These are phyloP conservation scores for Spea multiplicata DNA, from an alignment of 2,113 vertebrate species.

Conservation along the genomic window DNA sequence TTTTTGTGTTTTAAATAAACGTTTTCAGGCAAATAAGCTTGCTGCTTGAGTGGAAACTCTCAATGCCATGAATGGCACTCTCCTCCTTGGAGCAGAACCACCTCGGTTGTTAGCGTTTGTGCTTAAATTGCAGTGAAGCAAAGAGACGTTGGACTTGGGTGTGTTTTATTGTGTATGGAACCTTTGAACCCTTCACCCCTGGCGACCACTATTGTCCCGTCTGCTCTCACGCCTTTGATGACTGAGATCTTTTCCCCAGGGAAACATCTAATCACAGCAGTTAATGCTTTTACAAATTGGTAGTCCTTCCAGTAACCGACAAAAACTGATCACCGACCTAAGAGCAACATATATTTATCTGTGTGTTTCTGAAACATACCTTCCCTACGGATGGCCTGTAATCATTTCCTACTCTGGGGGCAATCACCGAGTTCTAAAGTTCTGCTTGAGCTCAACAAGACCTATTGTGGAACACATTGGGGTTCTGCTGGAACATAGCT, in stretches of 20 bases:
- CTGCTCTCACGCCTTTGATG: constrained; percentile 1
- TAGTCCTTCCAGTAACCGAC: background rate
- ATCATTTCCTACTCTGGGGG: background rate
- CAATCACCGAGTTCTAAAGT: background rate
- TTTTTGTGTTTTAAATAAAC: no score
- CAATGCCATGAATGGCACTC: background rate
- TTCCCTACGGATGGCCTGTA: background rate
- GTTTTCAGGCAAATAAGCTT: no score
- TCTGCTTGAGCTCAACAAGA: no score
- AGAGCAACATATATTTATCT: constrained; percentile 3
- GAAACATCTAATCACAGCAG: background rate
- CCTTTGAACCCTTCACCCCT: constrained; percentile 16
- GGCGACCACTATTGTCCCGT: background rate
- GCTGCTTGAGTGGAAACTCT: background rate
- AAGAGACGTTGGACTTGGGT: background rate
- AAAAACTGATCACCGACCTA: background rate
- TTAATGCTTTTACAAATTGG: constrained; percentile 8
- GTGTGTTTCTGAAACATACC: background rate
- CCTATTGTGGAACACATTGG: no score
- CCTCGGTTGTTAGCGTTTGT: background rate
- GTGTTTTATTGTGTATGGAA: constrained; percentile 18
- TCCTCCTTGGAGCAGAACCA: background rate
- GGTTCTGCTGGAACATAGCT: no score
- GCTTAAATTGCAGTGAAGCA: background rate
- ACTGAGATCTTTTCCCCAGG: background rate